Base-by-base conservation (phyloP, 2,797 vertebrate species). In the Xiphorhynchus erythropygius region DNA sequence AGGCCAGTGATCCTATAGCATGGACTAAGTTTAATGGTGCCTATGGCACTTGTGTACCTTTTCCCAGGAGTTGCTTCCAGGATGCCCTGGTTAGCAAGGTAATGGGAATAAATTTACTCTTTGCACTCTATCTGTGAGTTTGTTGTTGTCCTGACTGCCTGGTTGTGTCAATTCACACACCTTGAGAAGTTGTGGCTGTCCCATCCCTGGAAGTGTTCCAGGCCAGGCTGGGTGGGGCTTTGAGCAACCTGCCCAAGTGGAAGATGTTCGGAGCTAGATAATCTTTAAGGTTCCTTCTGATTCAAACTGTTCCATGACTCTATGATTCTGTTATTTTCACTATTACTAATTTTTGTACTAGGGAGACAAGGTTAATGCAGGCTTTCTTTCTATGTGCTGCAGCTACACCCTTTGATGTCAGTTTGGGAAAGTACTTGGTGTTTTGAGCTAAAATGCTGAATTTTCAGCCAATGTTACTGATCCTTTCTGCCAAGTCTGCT, bases 401-500 rank as follows among this genome's bases (percentile, higher is more conserved):
- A 69, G 24, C 50, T 71, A 46, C 32, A 79, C 5, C 11, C 32
- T 53, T 84, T 76, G 16, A 71, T 49, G 15, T 5, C 21, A 30
- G 5, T 12, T 71, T 70, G 52, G 64, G 13, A 52, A 85, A 91
- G 12, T 55, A 53, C 33, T 74, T 46, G 30, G 25, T 76, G 21
- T 56, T 93, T 85, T 77, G 52, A 92, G 39, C 7, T 69, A 84
- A 88, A 84, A 70, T 2, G 18, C 6, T 84, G 18, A 44, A 41
- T 67, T 91, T 82, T 69, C 37, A 87, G 32, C 44, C n/a, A 35
- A 1, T 28, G 33, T 60, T 77, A 80, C n/a, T 5, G 33, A 64
- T 68, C 60, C 24, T 49, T 78, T 87, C 84, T 85, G 49, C 13
- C 62, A 85, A 68, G 37, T 46, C 64, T 92, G 60, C 49, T 68